A percentile compares a stretch with the other conserved stretches of the same genome.
These are phyloP conservation scores for Propsilocerus akamusi DNA, from an alignment of 1,140 invertebrate species.

Conservation along the genomic window DNA sequence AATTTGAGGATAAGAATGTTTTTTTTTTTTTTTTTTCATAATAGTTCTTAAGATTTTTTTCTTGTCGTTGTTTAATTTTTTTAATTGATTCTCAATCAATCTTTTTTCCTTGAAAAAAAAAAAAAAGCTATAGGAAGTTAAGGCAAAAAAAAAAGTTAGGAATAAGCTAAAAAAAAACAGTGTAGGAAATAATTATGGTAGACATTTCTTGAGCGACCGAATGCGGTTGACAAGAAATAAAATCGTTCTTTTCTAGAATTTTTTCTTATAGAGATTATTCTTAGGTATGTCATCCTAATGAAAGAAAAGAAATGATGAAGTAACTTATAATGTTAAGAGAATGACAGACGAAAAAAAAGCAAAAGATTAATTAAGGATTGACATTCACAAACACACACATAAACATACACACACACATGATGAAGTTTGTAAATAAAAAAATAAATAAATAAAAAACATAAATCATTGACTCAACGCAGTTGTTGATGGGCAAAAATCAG, in stretches of 20 bases:
- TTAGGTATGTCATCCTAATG: background rate
- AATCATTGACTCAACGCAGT: background rate
- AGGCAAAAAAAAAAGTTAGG: background rate
- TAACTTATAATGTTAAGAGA: no score
- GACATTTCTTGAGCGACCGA: background rate
- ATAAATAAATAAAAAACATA: background rate
- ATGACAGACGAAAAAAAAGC: no score
- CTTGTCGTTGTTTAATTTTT: slow-evolving; percentile 1
- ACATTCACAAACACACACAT: no score
- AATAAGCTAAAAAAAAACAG: background rate
- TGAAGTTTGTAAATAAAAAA: background rate
- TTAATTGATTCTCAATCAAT: background rate
- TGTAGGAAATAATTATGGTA: background rate
- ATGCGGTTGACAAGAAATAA: no score
- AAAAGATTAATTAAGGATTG: slow-evolving; percentile 2
- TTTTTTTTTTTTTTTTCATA: no score
- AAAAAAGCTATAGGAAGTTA: background rate
- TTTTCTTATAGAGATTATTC: background rate
- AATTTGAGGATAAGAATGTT: background rate
- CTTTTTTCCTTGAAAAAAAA: background rate
- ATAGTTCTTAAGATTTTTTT: background rate
- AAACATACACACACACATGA: background rate
- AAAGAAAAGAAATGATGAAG: background rate
- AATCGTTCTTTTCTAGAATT: background rate
- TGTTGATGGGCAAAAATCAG: background rate